These are phyloP conservation scores for Nematolebias whitei DNA, from an alignment of 2,113 vertebrate species.

Conservation along the genomic window DNA sequence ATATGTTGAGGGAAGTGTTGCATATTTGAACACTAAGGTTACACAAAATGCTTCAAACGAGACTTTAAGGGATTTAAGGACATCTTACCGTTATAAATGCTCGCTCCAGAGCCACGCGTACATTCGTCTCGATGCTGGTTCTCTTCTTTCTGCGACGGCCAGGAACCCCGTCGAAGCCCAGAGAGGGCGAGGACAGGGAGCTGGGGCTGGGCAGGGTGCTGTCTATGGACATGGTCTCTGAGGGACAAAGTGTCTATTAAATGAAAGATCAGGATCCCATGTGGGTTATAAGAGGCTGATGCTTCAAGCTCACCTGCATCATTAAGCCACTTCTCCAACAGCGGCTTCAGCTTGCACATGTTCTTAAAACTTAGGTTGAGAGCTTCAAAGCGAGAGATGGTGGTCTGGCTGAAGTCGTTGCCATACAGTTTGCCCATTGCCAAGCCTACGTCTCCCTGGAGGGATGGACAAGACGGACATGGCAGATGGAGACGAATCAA, in stretches of 20 bases:
- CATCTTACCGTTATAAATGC: constrained; percentile 87
- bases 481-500: background rate
- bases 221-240: constrained; percentile 94
- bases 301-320: constrained; percentile 83
- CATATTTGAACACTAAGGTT: too few relatives aligned
- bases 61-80: background rate
- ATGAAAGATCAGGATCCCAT: background rate
- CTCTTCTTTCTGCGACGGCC: constrained; percentile 93
- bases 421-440: constrained; percentile 96
- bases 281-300: background rate
- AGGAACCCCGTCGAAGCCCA: constrained; percentile 88
- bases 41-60: too few relatives aligned
- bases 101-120: constrained; percentile 92
- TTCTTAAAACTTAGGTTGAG: constrained; percentile 97
- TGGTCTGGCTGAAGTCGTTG: constrained; percentile 95
- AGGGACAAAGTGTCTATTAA: constrained; percentile 1
- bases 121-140: constrained; percentile 95
- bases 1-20: too few relatives aligned
- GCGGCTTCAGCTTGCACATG: constrained; percentile 95
- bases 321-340: constrained; percentile 93
- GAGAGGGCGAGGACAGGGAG: constrained; percentile 85
- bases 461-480: background rate
- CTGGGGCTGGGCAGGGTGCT: constrained; percentile 90
- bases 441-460: constrained; percentile 90
- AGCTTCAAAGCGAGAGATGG: constrained; percentile 93